phyloP scores from a whole-genome alignment of 2,888 invertebrate species.

The Girardia tigrina region DNA sequence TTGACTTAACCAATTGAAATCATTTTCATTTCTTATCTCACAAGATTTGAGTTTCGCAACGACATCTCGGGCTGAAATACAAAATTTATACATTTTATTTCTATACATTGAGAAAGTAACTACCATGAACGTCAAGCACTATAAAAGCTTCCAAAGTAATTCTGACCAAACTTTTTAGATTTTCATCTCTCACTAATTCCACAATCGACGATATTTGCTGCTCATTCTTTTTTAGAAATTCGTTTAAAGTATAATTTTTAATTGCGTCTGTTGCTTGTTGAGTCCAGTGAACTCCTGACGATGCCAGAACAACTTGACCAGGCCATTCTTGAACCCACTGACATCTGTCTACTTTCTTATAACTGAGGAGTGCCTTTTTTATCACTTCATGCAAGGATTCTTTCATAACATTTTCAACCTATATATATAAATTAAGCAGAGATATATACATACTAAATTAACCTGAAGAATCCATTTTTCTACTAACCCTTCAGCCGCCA shows the following conservation, averaged over 20 bases:
- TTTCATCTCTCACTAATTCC: conserved; percentile 45
- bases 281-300: conserved; percentile 49
- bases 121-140: conserved; percentile 51
- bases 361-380: conserved; percentile 58
- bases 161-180: conserved; percentile 47
- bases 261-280: conserved; percentile 47
- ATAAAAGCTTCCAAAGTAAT: conserved; percentile 49
- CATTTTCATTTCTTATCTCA: conserved; percentile 41
- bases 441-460: neutral
- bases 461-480: conserved; percentile 49
- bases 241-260: conserved; percentile 40
- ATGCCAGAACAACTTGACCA: conserved; percentile 49
- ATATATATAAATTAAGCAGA: conserved; percentile 51
- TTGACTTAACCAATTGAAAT: conserved; percentile 50
- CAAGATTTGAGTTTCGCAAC: conserved; percentile 42
- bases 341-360: conserved; percentile 41
- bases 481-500: conserved; percentile 46
- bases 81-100: conserved; percentile 20
- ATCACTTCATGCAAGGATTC: conserved; percentile 67
- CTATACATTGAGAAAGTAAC: too few species aligned
- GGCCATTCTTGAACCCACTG: conserved; percentile 50
- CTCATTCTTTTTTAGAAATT: conserved; percentile 45
- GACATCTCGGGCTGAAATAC: conserved; percentile 46
- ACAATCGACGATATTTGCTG: conserved; percentile 48
- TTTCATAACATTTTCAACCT: conserved; percentile 74